Evolutionary conservation across 2,888 invertebrate species (phyloP), one percentile per base, ranked within the genome.

Genomic region (Orthonychiurus folsomi): DNA sequence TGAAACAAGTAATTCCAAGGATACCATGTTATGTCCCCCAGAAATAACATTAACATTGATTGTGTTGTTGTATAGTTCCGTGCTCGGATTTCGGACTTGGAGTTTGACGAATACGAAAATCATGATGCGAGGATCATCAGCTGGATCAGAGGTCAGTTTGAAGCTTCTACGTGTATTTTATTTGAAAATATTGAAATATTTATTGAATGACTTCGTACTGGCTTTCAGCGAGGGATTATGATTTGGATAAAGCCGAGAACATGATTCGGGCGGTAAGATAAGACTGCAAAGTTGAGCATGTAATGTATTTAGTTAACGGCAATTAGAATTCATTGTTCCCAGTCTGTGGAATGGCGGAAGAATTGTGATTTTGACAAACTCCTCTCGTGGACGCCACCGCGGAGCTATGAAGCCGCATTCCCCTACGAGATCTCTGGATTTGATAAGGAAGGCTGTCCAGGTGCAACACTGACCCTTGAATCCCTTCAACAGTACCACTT

Each of bases 381-480:
- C 21, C 48, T 61, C 1, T 59, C 61, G 26, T 71, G 71, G 71
- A 61, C 59, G 20, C 62, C 68, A 37, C 65, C 66, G 20, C 54
- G 25, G 2, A 56, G 47, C 15, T 62, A 69, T 15, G 55, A 57
- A n/a, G 50, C 65, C 9, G 64, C 61, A 20, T 66, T 71, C 56
- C 66, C 66, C 0, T 64, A 64, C 56, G 59, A 58, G 25, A 56
- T 64, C 27, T 58, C 64, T 47, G 71, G 71, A 25, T 28, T 48
- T 23, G 71, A 71, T 53, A 63, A 67, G 47, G 71, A 66, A n/a
- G 69, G 69, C 37, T 59, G 71, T n/a, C 47, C 62, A 23, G 65
- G 71, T 71, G 52, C 52, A 52, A 20, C n/a, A 27, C 27, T 56
- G n/a, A n/a, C n/a, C n/a, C n/a, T n/a, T n/a, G n/a, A n/a, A n/a